Evolutionary conservation across 2,888 invertebrate species (phyloP).

Genomic region (Plusia festucae): DNA sequence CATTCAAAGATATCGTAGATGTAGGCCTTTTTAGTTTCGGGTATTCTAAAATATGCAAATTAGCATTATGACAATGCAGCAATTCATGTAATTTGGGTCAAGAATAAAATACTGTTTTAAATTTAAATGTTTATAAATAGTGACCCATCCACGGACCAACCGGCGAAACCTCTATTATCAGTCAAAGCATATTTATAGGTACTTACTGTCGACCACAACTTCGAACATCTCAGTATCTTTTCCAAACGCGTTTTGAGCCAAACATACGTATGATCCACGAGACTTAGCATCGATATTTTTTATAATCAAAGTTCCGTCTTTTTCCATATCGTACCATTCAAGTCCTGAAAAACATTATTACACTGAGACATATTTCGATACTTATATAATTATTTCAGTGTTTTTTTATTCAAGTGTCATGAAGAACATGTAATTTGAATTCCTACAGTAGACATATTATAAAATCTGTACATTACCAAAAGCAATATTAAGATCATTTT

Average conservation of each 20-base stretch:
- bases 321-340: constrained; percentile 65
- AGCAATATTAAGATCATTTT: constrained; percentile 58
- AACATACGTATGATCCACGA: constrained; percentile 65
- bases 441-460: neutral
- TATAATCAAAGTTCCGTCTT: constrained; percentile 69
- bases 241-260: constrained; percentile 66
- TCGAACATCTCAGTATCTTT: constrained; percentile 54
- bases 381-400: no score
- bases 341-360: constrained; percentile 59
- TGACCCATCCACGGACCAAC: no score
- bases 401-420: neutral
- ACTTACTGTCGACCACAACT: constrained; percentile 67
- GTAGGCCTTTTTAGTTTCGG: constrained; percentile 43
- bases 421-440: no score
- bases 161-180: no score
- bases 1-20: constrained; percentile 46
- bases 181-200: neutral
- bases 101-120: no score
- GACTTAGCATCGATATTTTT: constrained; percentile 61
- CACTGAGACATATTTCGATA: neutral
- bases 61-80: no score
- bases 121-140: no score
- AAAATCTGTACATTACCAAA: constrained; percentile 57
- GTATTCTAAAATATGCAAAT: constrained; percentile 57
- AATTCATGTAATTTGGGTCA: no score